A percentile compares a stretch with the other conserved stretches of the same genome.
phyloP scores from a whole-genome alignment of 2,797 vertebrate species.

The Spizella passerina region DNA sequence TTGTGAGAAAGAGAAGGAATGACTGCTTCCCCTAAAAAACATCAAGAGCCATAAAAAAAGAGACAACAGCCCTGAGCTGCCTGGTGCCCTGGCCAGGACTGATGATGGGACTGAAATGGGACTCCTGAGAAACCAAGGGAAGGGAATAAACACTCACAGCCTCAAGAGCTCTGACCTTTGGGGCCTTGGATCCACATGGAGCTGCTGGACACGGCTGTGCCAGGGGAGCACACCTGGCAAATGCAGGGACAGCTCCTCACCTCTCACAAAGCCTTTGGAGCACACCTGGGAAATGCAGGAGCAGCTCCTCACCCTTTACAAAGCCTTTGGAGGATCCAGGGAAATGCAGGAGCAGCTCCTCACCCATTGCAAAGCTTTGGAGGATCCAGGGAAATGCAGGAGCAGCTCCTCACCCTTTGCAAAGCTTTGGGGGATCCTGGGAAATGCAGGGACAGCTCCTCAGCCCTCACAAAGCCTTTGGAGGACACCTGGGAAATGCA shows the following conservation, averaged over 20 bases:
- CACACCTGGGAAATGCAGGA: background rate
- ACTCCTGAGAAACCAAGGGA: conserved; percentile 65
- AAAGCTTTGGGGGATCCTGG: background rate
- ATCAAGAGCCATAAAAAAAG: conserved; percentile 65
- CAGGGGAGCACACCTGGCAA: background rate
- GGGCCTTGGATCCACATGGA: conserved; percentile 36
- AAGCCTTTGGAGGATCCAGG: background rate
- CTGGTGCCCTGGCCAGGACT: conserved; percentile 32
- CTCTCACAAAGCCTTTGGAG: background rate
- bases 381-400: background rate
- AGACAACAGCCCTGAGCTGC: conserved; percentile 58
- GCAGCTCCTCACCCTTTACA: background rate
- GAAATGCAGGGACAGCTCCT: background rate
- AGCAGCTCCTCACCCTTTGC: background rate
- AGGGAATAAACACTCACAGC: conserved; percentile 52
- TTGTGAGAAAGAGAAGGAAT: background rate
- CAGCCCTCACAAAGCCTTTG: no score
- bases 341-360: background rate
- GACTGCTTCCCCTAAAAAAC: background rate
- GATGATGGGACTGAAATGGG: conserved; percentile 41
- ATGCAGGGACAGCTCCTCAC: background rate
- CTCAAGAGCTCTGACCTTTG: conserved; percentile 66
- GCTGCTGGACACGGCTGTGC: background rate
- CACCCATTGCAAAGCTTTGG: no score
- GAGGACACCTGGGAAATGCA: background rate